Evolutionary conservation across 2,888 invertebrate species (phyloP), one percentile per base, ranked within the genome.

Genomic region (Hypomecis atomaria): DNA sequence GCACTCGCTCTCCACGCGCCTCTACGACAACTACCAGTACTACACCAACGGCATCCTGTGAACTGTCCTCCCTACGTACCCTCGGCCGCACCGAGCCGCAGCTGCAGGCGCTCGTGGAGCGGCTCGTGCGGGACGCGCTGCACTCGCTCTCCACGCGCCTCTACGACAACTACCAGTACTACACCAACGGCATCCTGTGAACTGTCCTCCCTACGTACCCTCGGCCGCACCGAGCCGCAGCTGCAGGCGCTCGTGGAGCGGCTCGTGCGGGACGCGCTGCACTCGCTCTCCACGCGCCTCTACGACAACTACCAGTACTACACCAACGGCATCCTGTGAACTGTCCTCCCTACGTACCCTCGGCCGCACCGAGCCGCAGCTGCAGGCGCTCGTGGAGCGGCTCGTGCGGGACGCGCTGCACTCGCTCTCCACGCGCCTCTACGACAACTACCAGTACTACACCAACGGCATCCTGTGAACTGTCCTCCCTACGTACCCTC

Each of bases 231-330:
- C 0, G 99, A 99, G 87, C 97, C 98, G 82, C 99, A 99, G 88
- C 94, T 99, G 75, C 97, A 97, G 79, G 94, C 96, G 66, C 95
- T 98, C 71, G 98, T 99, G 0, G 98, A 99, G 83, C 95, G 96
- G 64, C 95, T 99, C 87, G 99, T 99, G 44, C 97, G 98, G 78
- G 97, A 97, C 83, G 98, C 98, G 75, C 95, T 99, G 47, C 96
- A 98, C 90, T 99, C 99, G 59, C 94, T 99, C 72, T 99, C 99
- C 71, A 99, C 99, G 8, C 96, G 98, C 79, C 95, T 99, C 67
- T 99, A 99, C 93, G 99, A 99, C 94, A 98, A 98, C 86, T 99
- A 98, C 93, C 99, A 99, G 94, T 99, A 99, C 94, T 96, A 98
- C 83, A 99, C 99, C 81, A 99, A 99, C 92, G 99, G 99, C 71